Evolutionary conservation across 2,888 invertebrate genomes (phyloP), one percentile per base, ranked within the genome.

Genomic region (Trissonchulus sp.): DNA sequence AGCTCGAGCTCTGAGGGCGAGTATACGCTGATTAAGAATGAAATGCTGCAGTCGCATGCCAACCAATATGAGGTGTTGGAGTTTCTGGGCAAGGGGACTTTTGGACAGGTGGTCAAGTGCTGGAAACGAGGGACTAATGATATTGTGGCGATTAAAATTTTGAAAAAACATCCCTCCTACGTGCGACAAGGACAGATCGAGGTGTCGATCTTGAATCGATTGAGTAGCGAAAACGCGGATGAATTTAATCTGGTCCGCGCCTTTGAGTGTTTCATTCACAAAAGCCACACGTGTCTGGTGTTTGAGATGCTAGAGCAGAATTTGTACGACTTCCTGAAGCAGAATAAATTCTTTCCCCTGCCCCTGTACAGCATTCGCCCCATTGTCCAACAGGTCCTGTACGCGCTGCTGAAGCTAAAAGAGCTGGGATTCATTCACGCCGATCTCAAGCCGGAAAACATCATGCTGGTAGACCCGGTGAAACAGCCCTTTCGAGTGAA

Each of bases 281-380:
- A 97, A 87, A 96, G 94, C 86, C 98, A 99, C 88, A 99, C 98
- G 75, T 99, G 98, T 87, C 90, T 99, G 87, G 98, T 98, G 85
- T 99, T 98, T 86, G 99, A 99, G 88, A 98, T 99, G 97, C 90
- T 99, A 83, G 99, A 99, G 85, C 99, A 99, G 89, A 99, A 99
- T 88, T 89, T 99, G 80, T 99, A 99, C 87, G 99, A 99, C 89
- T 99, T 98, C 87, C 90, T 99, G 81, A 99, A 99, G 86, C 96
- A 97, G 88, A 98, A 99, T 88, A 99, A 99, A 88, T 99, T 99
- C 88, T 94, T 94, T 84, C 99, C 99, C 79, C 88, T 99, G 84
- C 97, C 99, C 75, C 89, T 99, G 80, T 97, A 96, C 86, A 97
- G 93, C 87, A 99, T 99, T 87, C 90, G 99, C 85, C 99, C 99